A percentile compares a stretch with the other conserved stretches of the same genome.
These are phyloP conservation scores for Drosophila suzukii DNA, from an alignment of 1,140 invertebrate species.

Conservation along the genomic window DNA sequence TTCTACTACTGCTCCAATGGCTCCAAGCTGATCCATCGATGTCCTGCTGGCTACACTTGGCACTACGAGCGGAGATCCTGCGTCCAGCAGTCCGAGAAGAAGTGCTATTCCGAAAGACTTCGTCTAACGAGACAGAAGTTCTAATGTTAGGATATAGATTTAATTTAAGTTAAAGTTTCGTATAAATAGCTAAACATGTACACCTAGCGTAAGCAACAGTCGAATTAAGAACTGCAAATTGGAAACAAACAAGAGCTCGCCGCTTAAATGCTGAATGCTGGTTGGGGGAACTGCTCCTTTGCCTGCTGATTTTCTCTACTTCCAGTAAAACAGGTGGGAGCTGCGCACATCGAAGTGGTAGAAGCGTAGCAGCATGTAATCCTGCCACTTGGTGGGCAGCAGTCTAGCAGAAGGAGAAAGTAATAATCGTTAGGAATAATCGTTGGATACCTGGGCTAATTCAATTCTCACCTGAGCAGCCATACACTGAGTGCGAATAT, in stretches of 20 bases:
- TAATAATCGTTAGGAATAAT: conserved; percentile 18
- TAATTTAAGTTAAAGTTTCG: conserved; percentile 52
- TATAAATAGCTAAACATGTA: conserved; percentile 59
- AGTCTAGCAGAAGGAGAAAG: conserved; percentile 40
- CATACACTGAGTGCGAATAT: conserved; percentile 82
- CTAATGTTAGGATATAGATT: conserved; percentile 38
- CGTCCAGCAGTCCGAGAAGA: conserved; percentile 35
- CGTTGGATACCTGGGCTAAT: conserved; percentile 6
- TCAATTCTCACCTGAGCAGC: conserved; percentile 70
- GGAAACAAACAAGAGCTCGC: conserved; percentile 27
- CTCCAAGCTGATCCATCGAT: conserved; percentile 49
- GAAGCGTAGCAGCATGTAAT: conserved; percentile 75
- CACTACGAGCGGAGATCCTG: conserved; percentile 54
- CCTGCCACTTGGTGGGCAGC: conserved; percentile 81
- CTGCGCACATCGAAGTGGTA: conserved; percentile 79
- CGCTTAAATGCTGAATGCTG: conserved; percentile 27
- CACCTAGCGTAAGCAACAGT: conserved; percentile 46
- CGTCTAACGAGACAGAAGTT: not conserved
- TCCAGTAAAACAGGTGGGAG: conserved; percentile 78
- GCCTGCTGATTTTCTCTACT: conserved; percentile 19
- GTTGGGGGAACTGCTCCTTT: not conserved
- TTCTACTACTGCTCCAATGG: conserved; percentile 68
- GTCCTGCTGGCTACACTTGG: conserved; percentile 53
- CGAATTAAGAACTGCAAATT: conserved; percentile 49
- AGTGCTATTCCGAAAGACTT: conserved; percentile 20